A percentile compares a stretch with the other conserved stretches of the same genome.
These are phyloP conservation scores for Thyatira batis DNA, from an alignment of 2,888 invertebrate species.

Conservation along the genomic window DNA sequence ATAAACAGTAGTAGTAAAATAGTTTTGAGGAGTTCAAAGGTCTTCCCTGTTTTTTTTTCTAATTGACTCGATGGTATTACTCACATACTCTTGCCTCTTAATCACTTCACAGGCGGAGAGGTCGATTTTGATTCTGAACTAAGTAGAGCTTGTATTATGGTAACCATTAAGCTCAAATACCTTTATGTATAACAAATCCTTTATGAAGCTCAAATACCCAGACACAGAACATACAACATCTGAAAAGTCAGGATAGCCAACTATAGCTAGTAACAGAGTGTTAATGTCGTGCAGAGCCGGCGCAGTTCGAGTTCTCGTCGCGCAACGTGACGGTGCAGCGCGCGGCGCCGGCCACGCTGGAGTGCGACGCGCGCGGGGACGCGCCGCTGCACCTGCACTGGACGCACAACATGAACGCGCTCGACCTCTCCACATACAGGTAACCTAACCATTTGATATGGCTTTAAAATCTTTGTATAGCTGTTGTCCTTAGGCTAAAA, in stretches of 20 bases:
- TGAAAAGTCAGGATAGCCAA: too few species aligned
- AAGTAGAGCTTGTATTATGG: too few species aligned
- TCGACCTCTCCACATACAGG: conserved; percentile 86
- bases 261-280: background rate
- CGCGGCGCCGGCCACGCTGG: conserved; percentile 86
- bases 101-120: too few species aligned
- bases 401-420: conserved; percentile 88
- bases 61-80: too few species aligned
- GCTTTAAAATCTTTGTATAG: background rate
- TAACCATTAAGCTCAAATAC: too few species aligned
- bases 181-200: too few species aligned
- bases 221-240: too few species aligned
- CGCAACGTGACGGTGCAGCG: conserved; percentile 90
- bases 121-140: too few species aligned
- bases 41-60: too few species aligned
- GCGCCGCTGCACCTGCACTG: conserved; percentile 91
- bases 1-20: background rate
- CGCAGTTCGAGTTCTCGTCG: conserved; percentile 88
- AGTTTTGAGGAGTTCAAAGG: too few species aligned
- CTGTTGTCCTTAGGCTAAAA: background rate
- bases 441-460: conserved; percentile 23
- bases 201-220: too few species aligned
- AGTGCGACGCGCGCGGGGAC: conserved; percentile 91
- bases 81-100: too few species aligned
- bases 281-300: conserved; percentile 83